These are phyloP conservation scores for Tragelaphus strepsiceros DNA, from an alignment of 2,113 vertebrate genomes.

Conservation along the genomic window DNA sequence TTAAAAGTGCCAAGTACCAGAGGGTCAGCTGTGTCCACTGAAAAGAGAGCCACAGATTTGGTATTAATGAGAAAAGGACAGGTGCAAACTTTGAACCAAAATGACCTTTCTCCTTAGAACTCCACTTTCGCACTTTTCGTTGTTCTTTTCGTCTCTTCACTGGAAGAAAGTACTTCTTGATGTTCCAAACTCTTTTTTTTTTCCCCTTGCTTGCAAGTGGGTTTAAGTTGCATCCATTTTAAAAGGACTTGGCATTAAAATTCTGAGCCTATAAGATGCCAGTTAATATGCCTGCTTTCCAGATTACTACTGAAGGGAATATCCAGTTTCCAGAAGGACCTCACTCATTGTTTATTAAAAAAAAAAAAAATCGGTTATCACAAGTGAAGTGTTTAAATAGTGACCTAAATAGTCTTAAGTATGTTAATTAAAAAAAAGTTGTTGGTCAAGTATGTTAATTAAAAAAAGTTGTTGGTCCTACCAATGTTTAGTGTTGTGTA, in stretches of 20 bases:
- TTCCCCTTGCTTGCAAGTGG: neutral
- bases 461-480: no score
- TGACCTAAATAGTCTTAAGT: neutral
- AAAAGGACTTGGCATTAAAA: neutral
- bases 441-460: fast-evolving
- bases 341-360: neutral
- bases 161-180: neutral
- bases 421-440: fast-evolving
- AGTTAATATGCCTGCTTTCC: neutral
- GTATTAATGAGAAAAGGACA: neutral
- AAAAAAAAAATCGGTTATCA: neutral
- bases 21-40: fast-evolving
- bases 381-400: neutral
- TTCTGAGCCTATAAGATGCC: neutral
- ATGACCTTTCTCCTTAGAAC: neutral
- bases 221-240: neutral
- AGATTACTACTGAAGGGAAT: neutral
- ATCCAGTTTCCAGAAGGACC: neutral
- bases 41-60: neutral
- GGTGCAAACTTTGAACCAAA: neutral
- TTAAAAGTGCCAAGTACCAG: neutral
- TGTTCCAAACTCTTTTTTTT: neutral
- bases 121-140: neutral
- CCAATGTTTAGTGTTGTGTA: fast-evolving
- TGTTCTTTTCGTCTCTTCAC: neutral